Base-by-base conservation (phyloP, 2,797 vertebrate genomes). In the Diceros bicornis region DNA sequence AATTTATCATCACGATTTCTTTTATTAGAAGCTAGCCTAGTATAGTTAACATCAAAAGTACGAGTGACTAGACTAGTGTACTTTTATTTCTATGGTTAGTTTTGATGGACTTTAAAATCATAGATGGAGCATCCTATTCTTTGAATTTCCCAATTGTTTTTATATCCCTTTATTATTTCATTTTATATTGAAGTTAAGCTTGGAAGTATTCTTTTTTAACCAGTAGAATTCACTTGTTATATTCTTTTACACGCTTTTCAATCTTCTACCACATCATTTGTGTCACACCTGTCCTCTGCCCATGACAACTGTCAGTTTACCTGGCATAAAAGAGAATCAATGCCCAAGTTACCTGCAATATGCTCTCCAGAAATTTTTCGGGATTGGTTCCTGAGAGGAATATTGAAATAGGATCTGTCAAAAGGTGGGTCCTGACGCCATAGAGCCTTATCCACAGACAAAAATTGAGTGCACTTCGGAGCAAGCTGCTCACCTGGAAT, bases 401-500 rank as follows among this genome's bases (percentile, higher is more conserved):
- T 77, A 61, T 78, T 95, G 77, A 92, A 69, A 71, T 16, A 68
- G 57, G 7, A 47, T 74, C 4, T 86, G 55, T 55, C 57, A 68
- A 81, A 34, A 29, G 9, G 16, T 18, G 18, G n/a, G 0, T 23
- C 27, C 23, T 57, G 81, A 94, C 52, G 37, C 20, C 83, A 27
- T 23, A 61, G 59, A 78, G 12, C 4, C 29, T 61, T 44, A 66
- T 59, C 44, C 66, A 85, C 86, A 88, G 29, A 52, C 61, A 92
- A 94, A 95, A 92, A 79, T 92, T 7, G 4, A 82, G 57, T 66
- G 18, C 21, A 82, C 77, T 87, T 94, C 71, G 25, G 74, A 97
- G 87, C 50, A 91, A 85, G 74, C 25, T 89, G 44, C 55, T 97
- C 66, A 97, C 94, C 91, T 96, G 86, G 37, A 97, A 95, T 83